A percentile compares a stretch with the other conserved stretches of the same genome.
phyloP scores from a whole-genome alignment of 2,113 vertebrate genomes.

The Monopterus albus region DNA sequence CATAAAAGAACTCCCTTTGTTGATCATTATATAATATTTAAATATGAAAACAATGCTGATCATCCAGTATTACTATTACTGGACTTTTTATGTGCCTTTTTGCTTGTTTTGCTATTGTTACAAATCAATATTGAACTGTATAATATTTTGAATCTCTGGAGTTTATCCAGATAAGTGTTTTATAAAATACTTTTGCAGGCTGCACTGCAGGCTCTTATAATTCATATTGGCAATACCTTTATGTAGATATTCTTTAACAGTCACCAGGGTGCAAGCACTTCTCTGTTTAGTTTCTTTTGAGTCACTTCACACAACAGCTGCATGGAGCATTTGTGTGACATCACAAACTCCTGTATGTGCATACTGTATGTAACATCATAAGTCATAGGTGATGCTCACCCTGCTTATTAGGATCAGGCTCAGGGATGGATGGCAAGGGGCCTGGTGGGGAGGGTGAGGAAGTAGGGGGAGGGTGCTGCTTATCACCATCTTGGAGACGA shows the following conservation, averaged over 20 bases:
- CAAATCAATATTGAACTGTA: neutral
- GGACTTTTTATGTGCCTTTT: too few relatives aligned
- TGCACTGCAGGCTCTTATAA: neutral
- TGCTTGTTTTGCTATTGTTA: neutral
- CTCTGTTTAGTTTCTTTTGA: neutral
- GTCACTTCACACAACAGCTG: slow-evolving; percentile 24
- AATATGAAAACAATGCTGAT: slow-evolving; percentile 1
- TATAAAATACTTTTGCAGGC: neutral
- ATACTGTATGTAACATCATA: neutral
- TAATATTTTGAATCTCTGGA: neutral
- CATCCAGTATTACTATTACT: neutral
- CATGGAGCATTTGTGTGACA: slow-evolving; percentile 7
- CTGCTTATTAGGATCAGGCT: slow-evolving; percentile 66
- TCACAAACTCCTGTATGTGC: slow-evolving; percentile 4
- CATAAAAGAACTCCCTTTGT: neutral
- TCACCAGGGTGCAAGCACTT: neutral
- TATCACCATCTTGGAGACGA: slow-evolving; percentile 82
- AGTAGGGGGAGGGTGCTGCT: slow-evolving; percentile 63
- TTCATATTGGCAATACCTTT: neutral
- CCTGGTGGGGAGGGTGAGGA: slow-evolving; percentile 66
- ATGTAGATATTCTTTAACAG: neutral
- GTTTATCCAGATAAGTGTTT: neutral
- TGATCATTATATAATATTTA: neutral
- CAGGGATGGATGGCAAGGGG: slow-evolving; percentile 55
- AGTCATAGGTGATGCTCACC: slow-evolving; percentile 62